Percentiles rank a stretch among this genome's conserved stretches.
Conservation (phyloP, 2,888 invertebrate species). For the Lordiphosa fenestrarum region DNA sequence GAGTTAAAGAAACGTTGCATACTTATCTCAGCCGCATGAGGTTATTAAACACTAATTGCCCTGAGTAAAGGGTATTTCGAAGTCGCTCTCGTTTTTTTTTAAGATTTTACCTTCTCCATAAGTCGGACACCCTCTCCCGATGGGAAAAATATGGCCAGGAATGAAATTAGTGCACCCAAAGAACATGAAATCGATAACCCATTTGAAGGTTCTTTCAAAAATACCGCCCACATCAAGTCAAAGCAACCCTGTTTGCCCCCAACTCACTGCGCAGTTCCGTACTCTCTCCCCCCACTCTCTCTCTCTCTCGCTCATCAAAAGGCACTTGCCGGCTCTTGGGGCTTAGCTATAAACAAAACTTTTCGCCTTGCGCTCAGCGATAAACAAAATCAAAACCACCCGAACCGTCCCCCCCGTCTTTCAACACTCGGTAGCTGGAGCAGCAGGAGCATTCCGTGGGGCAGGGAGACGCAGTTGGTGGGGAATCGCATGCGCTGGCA, state of each 20-base stretch:
- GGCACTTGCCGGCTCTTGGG: slow-evolving; percentile 45
- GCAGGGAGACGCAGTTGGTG: no score
- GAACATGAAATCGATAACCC: no score
- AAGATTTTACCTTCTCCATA: no score
- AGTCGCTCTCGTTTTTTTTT: no score
- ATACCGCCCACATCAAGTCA: slow-evolving; percentile 2
- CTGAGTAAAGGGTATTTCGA: no score
- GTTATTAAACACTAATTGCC: no score
- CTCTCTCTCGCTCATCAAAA: slow-evolving; percentile 4
- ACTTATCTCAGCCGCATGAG: no score
- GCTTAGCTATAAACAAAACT: slow-evolving; percentile 52
- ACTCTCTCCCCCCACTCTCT: slow-evolving; percentile 15
- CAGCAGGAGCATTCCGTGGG: not conserved
- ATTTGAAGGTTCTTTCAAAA: no score
- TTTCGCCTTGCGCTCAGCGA: slow-evolving; percentile 37
- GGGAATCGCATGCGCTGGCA: slow-evolving; percentile 26
- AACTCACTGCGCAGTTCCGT: slow-evolving; percentile 17
- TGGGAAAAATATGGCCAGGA: no score
- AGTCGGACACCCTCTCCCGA: no score
- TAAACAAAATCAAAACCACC: slow-evolving; percentile 56
- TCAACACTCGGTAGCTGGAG: not conserved
- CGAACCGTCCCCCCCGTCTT: not conserved
- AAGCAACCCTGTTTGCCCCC: slow-evolving; percentile 1
- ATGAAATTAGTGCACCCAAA: no score
- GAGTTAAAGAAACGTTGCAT: no score